Evolutionary conservation across 2,797 vertebrate genomes (phyloP).

Genomic region (Pangasius sanitwongsei): DNA sequence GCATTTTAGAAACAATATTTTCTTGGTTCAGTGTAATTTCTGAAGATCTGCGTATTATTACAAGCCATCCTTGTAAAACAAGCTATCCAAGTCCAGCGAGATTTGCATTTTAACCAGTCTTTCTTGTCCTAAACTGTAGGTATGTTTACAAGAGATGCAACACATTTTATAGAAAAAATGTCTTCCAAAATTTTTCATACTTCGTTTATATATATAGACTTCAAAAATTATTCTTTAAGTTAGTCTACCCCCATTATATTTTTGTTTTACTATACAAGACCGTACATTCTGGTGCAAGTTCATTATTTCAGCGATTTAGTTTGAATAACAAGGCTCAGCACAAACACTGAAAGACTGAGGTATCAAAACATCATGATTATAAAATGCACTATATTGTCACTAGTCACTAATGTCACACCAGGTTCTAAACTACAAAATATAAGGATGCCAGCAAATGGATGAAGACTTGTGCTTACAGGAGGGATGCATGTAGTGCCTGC

Average conservation of each 20-base stretch:
- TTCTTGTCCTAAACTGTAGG: background rate
- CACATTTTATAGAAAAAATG: too few relatives aligned
- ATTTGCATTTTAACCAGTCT: too few relatives aligned
- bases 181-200: too few relatives aligned
- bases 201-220: too few relatives aligned
- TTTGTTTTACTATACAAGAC: background rate
- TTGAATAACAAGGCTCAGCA: background rate
- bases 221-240: too few relatives aligned
- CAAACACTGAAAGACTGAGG: background rate
- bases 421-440: background rate
- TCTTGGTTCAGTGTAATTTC: background rate
- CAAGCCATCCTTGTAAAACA: too few relatives aligned
- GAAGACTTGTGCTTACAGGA: constrained; percentile 69
- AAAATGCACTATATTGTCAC: background rate
- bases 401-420: background rate
- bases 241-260: background rate
- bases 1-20: background rate
- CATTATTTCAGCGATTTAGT: background rate
- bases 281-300: too few relatives aligned
- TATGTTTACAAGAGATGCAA: too few relatives aligned
- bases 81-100: too few relatives aligned
- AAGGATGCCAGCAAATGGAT: background rate
- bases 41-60: background rate
- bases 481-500: constrained; percentile 88
- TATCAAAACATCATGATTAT: background rate